phyloP scores from a whole-genome alignment of 92 coral and sea anemone genomes.

The Bergia puertoricense region DNA sequence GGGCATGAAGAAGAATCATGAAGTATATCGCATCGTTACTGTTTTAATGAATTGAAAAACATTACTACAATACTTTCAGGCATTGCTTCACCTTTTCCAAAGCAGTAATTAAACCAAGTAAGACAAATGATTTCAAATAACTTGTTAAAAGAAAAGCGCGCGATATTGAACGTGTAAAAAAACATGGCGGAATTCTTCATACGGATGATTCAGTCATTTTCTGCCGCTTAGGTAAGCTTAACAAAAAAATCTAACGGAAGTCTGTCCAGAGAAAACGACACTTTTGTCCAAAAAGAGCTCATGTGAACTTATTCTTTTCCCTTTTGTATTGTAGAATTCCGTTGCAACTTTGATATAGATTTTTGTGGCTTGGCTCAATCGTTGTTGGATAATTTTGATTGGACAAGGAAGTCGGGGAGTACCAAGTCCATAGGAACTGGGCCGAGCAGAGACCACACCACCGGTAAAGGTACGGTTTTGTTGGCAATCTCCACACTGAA shows the following conservation, averaged over 20 bases:
- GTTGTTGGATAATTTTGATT: neutral
- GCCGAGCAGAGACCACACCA: conserved; percentile 9
- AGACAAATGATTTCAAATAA: too few species aligned
- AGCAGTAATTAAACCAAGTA: neutral
- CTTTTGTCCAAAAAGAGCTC: too few species aligned
- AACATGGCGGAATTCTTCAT: too few species aligned
- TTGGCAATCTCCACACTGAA: neutral
- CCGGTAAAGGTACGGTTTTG: neutral
- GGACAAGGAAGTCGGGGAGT: conserved; percentile 17
- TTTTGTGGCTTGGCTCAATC: conserved; percentile 14
- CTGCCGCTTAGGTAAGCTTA: too few species aligned
- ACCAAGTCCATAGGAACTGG: conserved; percentile 8
- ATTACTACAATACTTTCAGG: neutral
- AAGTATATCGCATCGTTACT: too few species aligned
- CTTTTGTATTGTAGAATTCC: neutral
- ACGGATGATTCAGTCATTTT: too few species aligned
- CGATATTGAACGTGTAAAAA: too few species aligned
- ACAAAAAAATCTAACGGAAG: too few species aligned
- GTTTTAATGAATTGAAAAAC: too few species aligned
- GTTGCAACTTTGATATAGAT: neutral
- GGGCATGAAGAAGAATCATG: too few species aligned
- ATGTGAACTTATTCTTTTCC: neutral
- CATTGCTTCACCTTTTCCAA: neutral
- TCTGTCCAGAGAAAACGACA: too few species aligned
- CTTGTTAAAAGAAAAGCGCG: too few species aligned